These are phyloP conservation scores for Apostichopus californicus DNA, from an alignment of 35 echinoderm and acorn worm species.

Conservation along the genomic window DNA sequence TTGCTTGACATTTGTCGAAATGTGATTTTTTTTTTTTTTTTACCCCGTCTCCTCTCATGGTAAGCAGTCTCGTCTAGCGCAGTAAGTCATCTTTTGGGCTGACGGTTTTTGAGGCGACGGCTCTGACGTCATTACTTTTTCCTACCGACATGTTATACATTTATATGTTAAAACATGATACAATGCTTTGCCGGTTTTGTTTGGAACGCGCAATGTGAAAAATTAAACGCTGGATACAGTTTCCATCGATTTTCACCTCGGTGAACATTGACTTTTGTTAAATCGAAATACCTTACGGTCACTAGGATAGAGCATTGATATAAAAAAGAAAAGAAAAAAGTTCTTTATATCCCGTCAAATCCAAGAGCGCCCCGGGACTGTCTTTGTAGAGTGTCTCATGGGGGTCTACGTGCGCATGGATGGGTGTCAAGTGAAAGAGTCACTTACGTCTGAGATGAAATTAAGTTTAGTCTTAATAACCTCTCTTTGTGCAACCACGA, in stretches of 20 bases:
- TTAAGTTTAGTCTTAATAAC: too few species aligned
- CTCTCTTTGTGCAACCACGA: too few species aligned
- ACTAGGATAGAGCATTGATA: neutral
- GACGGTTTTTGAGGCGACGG: too few species aligned
- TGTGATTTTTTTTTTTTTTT: too few species aligned
- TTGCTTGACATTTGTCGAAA: too few species aligned
- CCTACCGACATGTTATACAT: neutral
- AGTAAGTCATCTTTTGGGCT: too few species aligned
- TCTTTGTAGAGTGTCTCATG: conserved; percentile 18
- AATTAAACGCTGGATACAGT: neutral
- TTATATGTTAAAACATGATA: neutral
- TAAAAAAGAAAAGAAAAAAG: neutral
- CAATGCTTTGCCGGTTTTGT: neutral
- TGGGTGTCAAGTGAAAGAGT: conserved; percentile 6
- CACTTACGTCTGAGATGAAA: neutral
- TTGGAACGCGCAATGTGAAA: conserved; percentile 30
- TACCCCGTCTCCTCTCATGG: too few species aligned
- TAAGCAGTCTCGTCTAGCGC: too few species aligned
- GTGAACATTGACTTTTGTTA: conserved; percentile 53
- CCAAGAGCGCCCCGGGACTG: conserved; percentile 23
- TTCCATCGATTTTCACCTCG: conserved; percentile 44
- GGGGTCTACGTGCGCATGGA: neutral
- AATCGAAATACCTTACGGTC: conserved; percentile 37
- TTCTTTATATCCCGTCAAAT: neutral
- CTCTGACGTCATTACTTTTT: neutral